Percentiles rank a stretch among this genome's conserved stretches.
Evolutionary conservation across 1,140 invertebrate species (phyloP).

Genomic region (Steinernema feltiae): DNA sequence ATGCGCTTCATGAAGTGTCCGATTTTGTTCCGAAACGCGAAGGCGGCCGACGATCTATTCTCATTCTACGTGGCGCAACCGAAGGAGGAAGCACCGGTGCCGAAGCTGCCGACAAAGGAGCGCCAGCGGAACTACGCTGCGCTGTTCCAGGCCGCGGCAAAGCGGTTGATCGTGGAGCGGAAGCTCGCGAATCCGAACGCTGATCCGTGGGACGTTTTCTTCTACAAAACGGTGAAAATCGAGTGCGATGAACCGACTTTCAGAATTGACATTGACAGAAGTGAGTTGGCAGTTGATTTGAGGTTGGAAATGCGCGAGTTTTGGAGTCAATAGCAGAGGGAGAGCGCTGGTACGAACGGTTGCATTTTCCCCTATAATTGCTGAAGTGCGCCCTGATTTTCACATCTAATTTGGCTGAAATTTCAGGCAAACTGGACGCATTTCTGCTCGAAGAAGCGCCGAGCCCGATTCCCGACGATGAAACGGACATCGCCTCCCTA

Average conservation of each 20-base stretch:
- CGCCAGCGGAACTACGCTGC: background rate
- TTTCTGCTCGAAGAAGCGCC: background rate
- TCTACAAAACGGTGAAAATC: constrained; percentile 2
- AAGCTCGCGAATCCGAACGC: background rate
- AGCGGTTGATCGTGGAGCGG: background rate
- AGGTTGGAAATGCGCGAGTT: no score
- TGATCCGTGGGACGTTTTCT: constrained; percentile 5
- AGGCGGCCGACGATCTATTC: background rate
- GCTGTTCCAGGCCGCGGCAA: background rate
- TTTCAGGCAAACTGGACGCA: background rate
- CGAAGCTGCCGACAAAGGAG: background rate
- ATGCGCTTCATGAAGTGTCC: background rate
- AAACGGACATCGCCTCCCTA: background rate
- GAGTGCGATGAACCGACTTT: background rate
- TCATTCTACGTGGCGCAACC: background rate
- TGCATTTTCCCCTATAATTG: no score
- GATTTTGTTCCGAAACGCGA: background rate
- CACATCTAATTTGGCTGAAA: background rate
- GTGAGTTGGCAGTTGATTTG: background rate
- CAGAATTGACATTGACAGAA: background rate
- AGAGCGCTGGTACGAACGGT: no score
- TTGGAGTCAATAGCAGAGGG: no score
- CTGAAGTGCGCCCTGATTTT: no score
- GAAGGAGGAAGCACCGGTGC: background rate
- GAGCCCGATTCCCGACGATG: background rate